phyloP scores from a whole-genome alignment of 2,888 invertebrate genomes.

The Brenthis ino region DNA sequence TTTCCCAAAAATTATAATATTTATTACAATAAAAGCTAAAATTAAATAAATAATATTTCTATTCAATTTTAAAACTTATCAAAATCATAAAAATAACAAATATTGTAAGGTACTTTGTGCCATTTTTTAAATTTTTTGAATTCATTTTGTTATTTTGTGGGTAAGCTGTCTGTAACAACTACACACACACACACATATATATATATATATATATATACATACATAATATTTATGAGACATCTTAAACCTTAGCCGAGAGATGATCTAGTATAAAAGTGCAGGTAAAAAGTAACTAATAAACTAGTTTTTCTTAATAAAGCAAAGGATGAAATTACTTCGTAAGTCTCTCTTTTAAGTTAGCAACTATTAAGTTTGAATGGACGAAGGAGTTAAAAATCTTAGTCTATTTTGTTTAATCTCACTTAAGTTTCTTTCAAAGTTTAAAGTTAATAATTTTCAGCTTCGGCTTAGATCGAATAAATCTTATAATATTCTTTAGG shows the following conservation, averaged over 20 bases:
- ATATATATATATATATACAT: no score
- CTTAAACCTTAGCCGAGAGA: neutral
- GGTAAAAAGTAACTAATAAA: slow-evolving; percentile 1
- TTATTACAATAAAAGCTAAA: no score
- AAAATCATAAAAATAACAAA: no score
- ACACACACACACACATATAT: no score
- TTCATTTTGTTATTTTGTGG: no score
- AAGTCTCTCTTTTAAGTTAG: slow-evolving; percentile 16
- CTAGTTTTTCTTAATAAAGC: slow-evolving; percentile 11
- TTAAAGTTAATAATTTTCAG: slow-evolving; percentile 16
- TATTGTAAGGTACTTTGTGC: no score
- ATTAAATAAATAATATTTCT: no score
- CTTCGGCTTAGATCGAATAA: slow-evolving; percentile 8
- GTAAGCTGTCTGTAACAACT: no score
- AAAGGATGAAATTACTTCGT: slow-evolving; percentile 10
- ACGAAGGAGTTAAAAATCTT: slow-evolving; percentile 21
- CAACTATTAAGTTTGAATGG: slow-evolving; percentile 7
- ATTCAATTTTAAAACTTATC: no score
- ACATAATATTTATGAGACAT: no score
- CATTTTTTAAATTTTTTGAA: no score
- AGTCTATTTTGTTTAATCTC: slow-evolving; percentile 12
- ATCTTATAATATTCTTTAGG: slow-evolving; percentile 1
- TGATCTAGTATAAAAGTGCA: slow-evolving; percentile 4
- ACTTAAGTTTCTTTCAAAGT: slow-evolving; percentile 11
- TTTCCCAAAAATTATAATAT: no score